Conservation (phyloP, 2,797 vertebrate genomes). For the Lutjanus argentimaculatus region DNA sequence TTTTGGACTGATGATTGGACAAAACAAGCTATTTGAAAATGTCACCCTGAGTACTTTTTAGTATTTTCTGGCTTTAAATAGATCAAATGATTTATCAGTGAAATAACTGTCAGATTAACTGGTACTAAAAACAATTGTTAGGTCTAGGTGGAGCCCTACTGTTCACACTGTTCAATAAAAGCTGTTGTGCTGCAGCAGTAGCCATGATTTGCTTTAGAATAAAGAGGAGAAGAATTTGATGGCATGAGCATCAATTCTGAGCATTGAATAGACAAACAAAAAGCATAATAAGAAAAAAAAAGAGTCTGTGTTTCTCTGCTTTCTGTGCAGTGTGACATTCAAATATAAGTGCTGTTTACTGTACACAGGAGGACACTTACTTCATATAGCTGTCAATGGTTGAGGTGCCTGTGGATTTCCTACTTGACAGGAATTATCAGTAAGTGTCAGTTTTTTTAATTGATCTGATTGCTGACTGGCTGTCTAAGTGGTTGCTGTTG, state of each 20-base stretch:
- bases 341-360: background rate
- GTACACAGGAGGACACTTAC: background rate
- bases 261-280: background rate
- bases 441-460: conserved; percentile 13
- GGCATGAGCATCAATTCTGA: background rate
- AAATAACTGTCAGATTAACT: background rate
- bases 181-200: background rate
- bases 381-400: conserved; percentile 1
- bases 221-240: background rate
- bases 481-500: conserved; percentile 5
- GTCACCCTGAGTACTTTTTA: no score
- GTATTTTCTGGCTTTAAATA: background rate
- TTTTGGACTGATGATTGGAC: no score
- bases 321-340: background rate
- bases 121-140: background rate
- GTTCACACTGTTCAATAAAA: background rate
- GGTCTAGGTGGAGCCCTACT: background rate
- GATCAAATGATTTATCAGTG: background rate
- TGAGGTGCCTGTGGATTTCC: conserved; percentile 1
- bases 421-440: background rate
- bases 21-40: no score
- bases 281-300: background rate
- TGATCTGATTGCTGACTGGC: background rate
- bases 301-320: background rate
- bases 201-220: background rate